phyloP scores from a whole-genome alignment of 2,888 invertebrate species.

The Anthoptus insignis region DNA sequence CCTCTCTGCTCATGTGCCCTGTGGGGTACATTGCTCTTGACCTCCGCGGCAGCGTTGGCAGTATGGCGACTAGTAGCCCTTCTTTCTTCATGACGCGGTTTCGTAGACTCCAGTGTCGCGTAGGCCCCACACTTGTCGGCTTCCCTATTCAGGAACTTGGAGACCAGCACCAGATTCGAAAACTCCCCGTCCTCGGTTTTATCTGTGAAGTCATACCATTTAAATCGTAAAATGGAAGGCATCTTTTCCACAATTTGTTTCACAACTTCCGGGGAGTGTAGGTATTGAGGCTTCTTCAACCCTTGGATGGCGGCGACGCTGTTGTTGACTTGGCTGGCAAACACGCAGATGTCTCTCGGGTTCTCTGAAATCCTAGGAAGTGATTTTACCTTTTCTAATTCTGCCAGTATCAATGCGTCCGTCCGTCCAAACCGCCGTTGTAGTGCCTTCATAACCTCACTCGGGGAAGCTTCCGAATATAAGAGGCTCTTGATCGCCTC shows the following conservation, averaged over 20 bases:
- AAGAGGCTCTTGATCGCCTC: conserved; percentile 14
- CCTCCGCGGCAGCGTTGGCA: neutral
- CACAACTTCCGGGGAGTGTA: neutral
- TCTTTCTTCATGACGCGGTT: neutral
- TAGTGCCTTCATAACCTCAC: conserved; percentile 11
- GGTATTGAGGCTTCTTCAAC: neutral
- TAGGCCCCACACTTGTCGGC: neutral
- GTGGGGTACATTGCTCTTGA: neutral
- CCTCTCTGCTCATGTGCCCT: neutral
- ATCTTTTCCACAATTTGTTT: neutral
- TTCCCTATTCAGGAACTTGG: neutral
- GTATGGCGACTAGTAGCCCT: neutral
- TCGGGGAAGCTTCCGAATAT: conserved; percentile 7
- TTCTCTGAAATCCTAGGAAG: neutral
- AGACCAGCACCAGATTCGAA: neutral
- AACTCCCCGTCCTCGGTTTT: neutral
- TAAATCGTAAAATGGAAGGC: neutral
- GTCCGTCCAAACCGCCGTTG: conserved; percentile 10
- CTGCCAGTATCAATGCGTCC: conserved; percentile 14
- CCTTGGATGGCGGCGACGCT: neutral
- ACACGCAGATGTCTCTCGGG: neutral
- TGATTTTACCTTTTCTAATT: conserved; percentile 4
- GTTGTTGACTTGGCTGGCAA: neutral
- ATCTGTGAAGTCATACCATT: neutral
- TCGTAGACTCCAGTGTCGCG: neutral